Percentiles rank a stretch among this genome's conserved stretches.
Conservation (phyloP, 2,113 vertebrate genomes). For the Phyllostomus hastatus region DNA sequence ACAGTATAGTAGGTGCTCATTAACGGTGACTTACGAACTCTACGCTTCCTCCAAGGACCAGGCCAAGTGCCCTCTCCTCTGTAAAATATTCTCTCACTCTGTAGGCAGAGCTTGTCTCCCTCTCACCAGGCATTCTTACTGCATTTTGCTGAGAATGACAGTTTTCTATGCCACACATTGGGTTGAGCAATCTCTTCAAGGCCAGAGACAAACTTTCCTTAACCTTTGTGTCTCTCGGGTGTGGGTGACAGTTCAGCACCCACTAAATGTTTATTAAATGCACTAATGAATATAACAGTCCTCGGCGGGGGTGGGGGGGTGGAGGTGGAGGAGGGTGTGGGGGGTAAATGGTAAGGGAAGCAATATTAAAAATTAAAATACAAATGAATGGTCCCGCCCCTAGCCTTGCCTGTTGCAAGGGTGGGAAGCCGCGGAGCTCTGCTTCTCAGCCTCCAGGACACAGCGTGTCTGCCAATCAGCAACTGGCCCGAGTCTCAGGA, state of each 20-base stretch:
- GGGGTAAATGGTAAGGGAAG: too few relatives aligned
- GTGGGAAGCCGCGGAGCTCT: background rate
- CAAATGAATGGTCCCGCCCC: background rate
- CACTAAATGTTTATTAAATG: background rate
- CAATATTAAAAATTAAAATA: too few relatives aligned
- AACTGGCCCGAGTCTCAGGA: background rate
- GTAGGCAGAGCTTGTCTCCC: background rate
- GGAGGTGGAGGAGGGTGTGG: too few relatives aligned
- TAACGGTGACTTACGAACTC: background rate
- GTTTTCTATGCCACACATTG: background rate
- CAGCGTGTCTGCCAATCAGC: background rate
- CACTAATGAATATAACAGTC: background rate
- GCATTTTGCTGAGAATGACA: background rate
- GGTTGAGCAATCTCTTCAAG: background rate
- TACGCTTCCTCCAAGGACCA: background rate
- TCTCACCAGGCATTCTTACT: background rate
- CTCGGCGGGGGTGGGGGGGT: too few relatives aligned
- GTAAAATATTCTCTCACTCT: background rate
- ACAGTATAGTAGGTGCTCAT: background rate
- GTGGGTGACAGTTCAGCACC: background rate
- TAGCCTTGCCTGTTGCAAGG: background rate
- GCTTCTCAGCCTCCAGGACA: background rate
- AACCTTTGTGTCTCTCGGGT: background rate
- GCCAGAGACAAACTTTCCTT: background rate
- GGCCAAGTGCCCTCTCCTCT: background rate